Conservation (phyloP, 2,888 invertebrate genomes). For the Eilema caniola region DNA sequence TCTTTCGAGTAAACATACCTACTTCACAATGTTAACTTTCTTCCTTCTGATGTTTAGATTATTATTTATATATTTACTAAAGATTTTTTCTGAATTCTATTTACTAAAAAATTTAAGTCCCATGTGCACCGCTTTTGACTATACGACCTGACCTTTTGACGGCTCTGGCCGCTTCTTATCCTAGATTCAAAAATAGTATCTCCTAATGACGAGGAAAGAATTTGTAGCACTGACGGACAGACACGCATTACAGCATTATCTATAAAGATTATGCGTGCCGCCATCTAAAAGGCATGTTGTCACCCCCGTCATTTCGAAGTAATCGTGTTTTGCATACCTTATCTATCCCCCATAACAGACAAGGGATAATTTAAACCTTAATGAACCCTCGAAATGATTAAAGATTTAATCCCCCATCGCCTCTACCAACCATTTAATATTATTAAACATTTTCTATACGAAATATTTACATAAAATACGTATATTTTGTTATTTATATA, state of each 20-base stretch:
- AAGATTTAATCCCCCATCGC: slow-evolving; percentile 19
- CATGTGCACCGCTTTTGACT: not conserved
- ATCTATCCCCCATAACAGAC: slow-evolving; percentile 26
- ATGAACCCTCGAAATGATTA: slow-evolving; percentile 27
- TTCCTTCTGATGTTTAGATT: too few relatives aligned
- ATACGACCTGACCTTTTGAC: not conserved
- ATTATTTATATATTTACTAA: too few relatives aligned
- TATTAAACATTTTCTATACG: not conserved
- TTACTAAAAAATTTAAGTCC: not conserved
- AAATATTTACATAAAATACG: not conserved
- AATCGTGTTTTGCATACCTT: slow-evolving; percentile 34
- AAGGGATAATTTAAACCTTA: slow-evolving; percentile 29
- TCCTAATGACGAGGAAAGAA: not conserved
- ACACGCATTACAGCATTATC: slow-evolving; percentile 1
- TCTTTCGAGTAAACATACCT: too few relatives aligned
- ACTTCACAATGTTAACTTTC: too few relatives aligned
- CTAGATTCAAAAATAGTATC: not conserved
- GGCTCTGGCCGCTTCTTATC: not conserved
- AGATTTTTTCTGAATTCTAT: too few relatives aligned
- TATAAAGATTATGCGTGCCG: slow-evolving; percentile 14
- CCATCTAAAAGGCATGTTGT: slow-evolving; percentile 20
- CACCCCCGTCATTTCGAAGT: slow-evolving; percentile 22
- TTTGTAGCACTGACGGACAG: not conserved
- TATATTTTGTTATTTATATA: slow-evolving; percentile 4
- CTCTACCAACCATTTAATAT: slow-evolving; percentile 1